Percentiles rank a stretch among this genome's conserved stretches.
Conservation (phyloP, 2,113 vertebrate species). For the Esox niger region DNA sequence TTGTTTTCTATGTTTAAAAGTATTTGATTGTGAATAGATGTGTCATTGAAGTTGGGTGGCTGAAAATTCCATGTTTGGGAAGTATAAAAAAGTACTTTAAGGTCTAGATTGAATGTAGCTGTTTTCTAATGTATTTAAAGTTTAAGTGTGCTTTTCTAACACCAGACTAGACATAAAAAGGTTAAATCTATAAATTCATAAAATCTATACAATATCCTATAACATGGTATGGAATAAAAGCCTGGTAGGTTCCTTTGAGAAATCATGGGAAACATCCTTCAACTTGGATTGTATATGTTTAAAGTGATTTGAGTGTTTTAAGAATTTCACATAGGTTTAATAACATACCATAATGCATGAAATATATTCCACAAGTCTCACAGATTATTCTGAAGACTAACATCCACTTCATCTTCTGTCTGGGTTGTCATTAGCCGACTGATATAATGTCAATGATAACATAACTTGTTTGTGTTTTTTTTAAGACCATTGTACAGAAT, state of each 20-base stretch:
- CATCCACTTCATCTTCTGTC: neutral
- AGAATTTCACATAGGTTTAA: conserved; percentile 37
- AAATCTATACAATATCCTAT: neutral
- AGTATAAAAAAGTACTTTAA: neutral
- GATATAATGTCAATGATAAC: neutral
- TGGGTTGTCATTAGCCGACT: neutral
- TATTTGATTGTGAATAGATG: neutral
- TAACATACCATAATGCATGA: conserved; percentile 23
- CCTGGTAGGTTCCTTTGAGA: neutral
- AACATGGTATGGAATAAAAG: neutral
- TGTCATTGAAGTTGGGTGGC: too few relatives aligned
- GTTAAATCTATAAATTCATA: neutral
- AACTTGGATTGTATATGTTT: neutral
- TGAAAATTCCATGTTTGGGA: neutral
- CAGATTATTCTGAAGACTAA: conserved; percentile 37
- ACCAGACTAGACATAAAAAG: too few relatives aligned
- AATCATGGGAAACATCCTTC: neutral
- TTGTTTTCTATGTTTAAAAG: neutral
- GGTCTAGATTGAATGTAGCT: neutral
- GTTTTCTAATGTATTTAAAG: too few relatives aligned
- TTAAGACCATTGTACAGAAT: neutral
- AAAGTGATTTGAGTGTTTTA: conserved; percentile 1
- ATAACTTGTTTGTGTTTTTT: conserved; percentile 1
- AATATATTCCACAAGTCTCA: conserved; percentile 3
- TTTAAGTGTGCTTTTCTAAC: too few relatives aligned